Conservation (phyloP, 2,113 vertebrate genomes). For the Carollia perspicillata region DNA sequence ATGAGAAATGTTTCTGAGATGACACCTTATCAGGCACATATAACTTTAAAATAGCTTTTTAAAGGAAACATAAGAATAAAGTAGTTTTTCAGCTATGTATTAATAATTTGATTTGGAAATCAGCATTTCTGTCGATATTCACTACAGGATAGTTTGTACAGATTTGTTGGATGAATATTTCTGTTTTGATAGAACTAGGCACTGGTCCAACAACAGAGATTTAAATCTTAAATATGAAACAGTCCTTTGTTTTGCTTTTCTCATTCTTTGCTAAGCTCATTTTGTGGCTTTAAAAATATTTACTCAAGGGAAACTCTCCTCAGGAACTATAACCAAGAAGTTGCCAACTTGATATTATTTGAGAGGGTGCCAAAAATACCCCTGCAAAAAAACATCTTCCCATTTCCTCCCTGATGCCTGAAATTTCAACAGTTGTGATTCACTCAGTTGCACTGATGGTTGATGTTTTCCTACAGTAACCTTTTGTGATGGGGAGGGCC, state of each 20-base stretch:
- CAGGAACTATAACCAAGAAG: conserved; percentile 55
- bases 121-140: background rate
- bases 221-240: conserved; percentile 74
- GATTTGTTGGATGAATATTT: conserved; percentile 35
- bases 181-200: conserved; percentile 63
- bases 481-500: background rate
- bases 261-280: conserved; percentile 69
- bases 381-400: background rate
- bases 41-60: background rate
- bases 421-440: conserved; percentile 34
- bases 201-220: conserved; percentile 61
- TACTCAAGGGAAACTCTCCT: conserved; percentile 50
- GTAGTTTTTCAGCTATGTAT: background rate
- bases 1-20: background rate
- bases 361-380: conserved; percentile 32
- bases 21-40: background rate
- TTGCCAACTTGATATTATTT: conserved; percentile 62
- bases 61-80: conserved; percentile 24
- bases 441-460: background rate
- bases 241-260: conserved; percentile 70
- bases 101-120: conserved; percentile 31
- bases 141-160: background rate
- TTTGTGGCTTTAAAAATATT: conserved; percentile 71
- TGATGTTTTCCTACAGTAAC: background rate
- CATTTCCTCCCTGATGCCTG: background rate